Evolutionary conservation across 2,113 vertebrate species (phyloP).

Genomic region (Paralichthys olivaceus): DNA sequence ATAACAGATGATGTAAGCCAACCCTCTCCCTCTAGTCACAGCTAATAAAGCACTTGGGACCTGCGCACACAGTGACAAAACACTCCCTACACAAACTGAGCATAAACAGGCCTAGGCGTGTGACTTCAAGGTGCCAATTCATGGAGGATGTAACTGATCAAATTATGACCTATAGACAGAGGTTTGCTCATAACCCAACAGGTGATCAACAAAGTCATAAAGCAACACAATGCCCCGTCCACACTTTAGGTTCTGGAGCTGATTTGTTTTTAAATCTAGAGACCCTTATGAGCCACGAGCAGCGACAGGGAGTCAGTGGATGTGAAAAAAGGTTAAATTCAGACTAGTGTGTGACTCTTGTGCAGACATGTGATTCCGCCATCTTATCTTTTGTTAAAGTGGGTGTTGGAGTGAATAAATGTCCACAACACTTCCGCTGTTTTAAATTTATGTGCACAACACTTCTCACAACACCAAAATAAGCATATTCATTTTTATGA

Average conservation of each 20-base stretch:
- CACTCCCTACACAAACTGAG: slow-evolving; percentile 22
- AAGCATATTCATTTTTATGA: background rate
- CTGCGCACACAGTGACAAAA: slow-evolving; percentile 32
- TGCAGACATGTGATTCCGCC: slow-evolving; percentile 39
- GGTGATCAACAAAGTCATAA: background rate
- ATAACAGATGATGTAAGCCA: slow-evolving; percentile 66
- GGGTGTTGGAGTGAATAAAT: slow-evolving; percentile 20
- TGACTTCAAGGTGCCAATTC: slow-evolving; percentile 39
- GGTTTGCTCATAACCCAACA: background rate
- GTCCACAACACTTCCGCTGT: slow-evolving; percentile 6
- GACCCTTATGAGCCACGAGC: background rate
- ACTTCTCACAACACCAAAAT: slow-evolving; percentile 2
- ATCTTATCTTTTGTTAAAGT: slow-evolving; percentile 43
- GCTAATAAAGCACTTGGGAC: slow-evolving; percentile 62
- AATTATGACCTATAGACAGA: slow-evolving; percentile 17
- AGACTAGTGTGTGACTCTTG: background rate
- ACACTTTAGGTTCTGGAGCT: background rate
- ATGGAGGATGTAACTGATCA: slow-evolving; percentile 26
- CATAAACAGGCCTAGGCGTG: slow-evolving; percentile 26
- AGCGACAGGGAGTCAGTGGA: background rate
- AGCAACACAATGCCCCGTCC: background rate
- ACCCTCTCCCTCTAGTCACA: slow-evolving; percentile 51
- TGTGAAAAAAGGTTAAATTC: background rate
- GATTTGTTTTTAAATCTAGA: background rate
- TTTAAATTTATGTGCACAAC: background rate